These are phyloP conservation scores for Eurypyga helias DNA, from an alignment of 2,113 vertebrate species.

Conservation along the genomic window DNA sequence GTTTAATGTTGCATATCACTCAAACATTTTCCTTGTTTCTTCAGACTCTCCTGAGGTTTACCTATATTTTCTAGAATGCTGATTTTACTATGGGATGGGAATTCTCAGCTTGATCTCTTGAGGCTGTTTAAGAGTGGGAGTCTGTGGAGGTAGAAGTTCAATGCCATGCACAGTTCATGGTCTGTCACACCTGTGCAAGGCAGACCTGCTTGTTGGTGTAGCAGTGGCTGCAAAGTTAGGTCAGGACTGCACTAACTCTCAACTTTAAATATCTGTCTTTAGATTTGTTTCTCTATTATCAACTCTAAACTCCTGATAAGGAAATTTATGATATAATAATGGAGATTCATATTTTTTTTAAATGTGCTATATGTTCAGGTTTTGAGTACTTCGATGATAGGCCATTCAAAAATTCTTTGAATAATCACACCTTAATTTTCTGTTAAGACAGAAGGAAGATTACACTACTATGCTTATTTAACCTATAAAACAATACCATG, in stretches of 20 bases:
- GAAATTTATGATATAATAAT: not conserved
- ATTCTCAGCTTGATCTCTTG: not conserved
- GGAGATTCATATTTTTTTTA: not conserved
- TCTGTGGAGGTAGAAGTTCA: not conserved
- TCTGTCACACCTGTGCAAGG: not conserved
- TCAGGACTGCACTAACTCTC: not conserved
- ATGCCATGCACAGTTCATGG: not conserved
- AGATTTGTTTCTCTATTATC: not conserved
- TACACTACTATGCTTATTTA: not conserved
- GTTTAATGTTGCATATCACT: not conserved
- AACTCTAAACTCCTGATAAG: not conserved
- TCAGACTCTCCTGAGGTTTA: not conserved
- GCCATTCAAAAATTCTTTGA: not conserved
- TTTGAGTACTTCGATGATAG: not conserved
- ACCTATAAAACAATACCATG: not conserved
- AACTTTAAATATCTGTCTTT: not conserved
- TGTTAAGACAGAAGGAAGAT: not conserved
- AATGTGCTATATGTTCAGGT: not conserved
- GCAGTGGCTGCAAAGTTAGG: not conserved
- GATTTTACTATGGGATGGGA: not conserved
- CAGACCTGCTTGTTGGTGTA: not conserved
- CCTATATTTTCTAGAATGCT: not conserved
- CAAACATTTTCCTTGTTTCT: not conserved
- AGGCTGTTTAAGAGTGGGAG: not conserved
- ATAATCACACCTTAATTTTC: not conserved